phyloP scores from a whole-genome alignment of 2,888 invertebrate genomes.

The Dryobotodes eremita region DNA sequence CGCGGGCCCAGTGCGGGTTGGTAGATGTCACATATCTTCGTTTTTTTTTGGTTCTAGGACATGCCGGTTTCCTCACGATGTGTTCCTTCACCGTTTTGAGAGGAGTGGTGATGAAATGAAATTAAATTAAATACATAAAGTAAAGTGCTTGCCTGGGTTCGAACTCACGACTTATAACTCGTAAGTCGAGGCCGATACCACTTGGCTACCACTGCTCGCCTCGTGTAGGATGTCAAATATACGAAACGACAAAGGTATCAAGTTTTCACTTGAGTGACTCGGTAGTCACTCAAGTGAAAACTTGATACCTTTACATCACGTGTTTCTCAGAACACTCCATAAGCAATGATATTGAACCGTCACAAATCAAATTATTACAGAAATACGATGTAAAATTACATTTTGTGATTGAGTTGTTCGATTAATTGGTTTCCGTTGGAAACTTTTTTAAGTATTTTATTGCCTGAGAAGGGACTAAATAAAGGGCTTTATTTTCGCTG shows the following conservation, averaged over 20 bases:
- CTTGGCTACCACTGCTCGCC: background rate
- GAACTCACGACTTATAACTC: too few relatives aligned
- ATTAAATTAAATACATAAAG: too few relatives aligned
- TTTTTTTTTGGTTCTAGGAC: too few relatives aligned
- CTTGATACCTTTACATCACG: background rate
- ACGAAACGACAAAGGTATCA: background rate
- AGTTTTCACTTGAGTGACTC: background rate
- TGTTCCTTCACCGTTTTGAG: too few relatives aligned
- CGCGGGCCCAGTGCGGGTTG: too few relatives aligned
- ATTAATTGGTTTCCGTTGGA: slow-evolving; percentile 7
- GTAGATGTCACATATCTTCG: too few relatives aligned
- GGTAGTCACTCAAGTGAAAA: too few relatives aligned
- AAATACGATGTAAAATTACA: slow-evolving; percentile 18
- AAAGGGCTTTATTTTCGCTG: background rate
- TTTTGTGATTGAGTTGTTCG: slow-evolving; percentile 16
- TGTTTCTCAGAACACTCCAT: slow-evolving; percentile 2
- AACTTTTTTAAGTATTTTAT: slow-evolving; percentile 9
- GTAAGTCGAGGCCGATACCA: too few relatives aligned
- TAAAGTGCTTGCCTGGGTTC: too few relatives aligned
- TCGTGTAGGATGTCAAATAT: background rate
- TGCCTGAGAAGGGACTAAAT: background rate
- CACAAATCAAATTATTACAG: slow-evolving; percentile 27
- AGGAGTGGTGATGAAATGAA: too few relatives aligned
- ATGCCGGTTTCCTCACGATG: too few relatives aligned
- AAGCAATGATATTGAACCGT: slow-evolving; percentile 21